Evolutionary conservation across 2,797 vertebrate genomes (phyloP), one percentile per base, ranked within the genome.

Genomic region (Hylomyscus alleni): DNA sequence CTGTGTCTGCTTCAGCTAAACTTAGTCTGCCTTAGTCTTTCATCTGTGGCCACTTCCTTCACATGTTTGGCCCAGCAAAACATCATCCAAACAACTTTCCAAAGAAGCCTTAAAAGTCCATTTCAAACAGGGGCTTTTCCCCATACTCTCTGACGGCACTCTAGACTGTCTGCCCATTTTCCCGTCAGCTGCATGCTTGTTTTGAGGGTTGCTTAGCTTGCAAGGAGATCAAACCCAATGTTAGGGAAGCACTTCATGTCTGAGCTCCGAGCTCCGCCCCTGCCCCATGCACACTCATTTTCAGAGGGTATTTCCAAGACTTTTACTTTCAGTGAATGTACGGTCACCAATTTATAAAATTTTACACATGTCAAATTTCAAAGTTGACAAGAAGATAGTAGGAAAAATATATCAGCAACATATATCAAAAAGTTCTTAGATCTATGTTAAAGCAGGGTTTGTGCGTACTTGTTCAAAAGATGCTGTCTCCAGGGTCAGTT

Each of bases 301-400:
- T 87, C 91, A 87, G 44, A 3, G 90, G 44, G 29, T 22, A 87
- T 72, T 95, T 78, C 93, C 40, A 93, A 83, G 77, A 58, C 17
- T 92, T 91, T 95, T 65, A 72, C 72, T n/a, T 78, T 44, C 37
- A 77, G 11, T 89, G 11, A 58, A 87, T 5, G 90, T 76, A 82
- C 89, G 91, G 76, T 67, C 67, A 91, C 56, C 65, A 7, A 58
- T 90, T 81, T 87, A 5, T 31, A n/a, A 91, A 90, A 93, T 87
- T 92, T 94, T 47, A 83, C 76, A 17, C 5, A 29, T 29, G 6
- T 82, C 14, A 76, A 80, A 60, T 20, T 15, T 92, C 62, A 89
- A 95, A 89, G 17, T 86, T 88, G 54, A 52, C 15, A 54, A 82
- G n/a, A 47, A 62, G 26, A 83, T 58, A 92, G 14, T 87, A 24